Evolutionary conservation across 2,888 invertebrate species (phyloP), one percentile per base, ranked within the genome.

Genomic region (Sipunculus nudus): DNA sequence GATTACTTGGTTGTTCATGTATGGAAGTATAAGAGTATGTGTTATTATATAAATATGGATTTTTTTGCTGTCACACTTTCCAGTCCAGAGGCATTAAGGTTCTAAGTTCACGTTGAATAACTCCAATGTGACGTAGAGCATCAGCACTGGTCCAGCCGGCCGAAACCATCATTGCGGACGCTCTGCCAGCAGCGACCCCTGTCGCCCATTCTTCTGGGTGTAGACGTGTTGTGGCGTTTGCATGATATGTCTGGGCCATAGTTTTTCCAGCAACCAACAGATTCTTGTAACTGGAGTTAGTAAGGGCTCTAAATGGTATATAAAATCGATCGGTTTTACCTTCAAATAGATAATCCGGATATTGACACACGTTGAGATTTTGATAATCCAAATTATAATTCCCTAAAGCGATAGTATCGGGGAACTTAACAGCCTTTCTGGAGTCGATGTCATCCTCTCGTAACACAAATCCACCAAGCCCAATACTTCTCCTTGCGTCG

Each of bases 231-330:
- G 59, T 59, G 6, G 63, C 61, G 39, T 67, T 61, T 6, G 61
- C 63, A 47, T 53, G 40, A 53, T 59, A 61, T 3, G 64, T 60
- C 32, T 61, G 61, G 10, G 67, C 61, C 67, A 67, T 62, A 0
- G 61, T 59, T 19, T 61, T 64, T 1, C 67, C 67, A 32, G 64
- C 64, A 25, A 67, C 67, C 31, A 67, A 50, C 6, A 67, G 54
- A 43, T 67, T 67, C 25, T 61, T 56, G 25, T 59, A 59, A 25
- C 57, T 59, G 13, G 29, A 39, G 47, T 64, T 67, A 25, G 67
- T 61, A 16, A 67, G 56, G 0, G 67, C 59, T 19, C 64, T 59
- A 31, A 61, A 67, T 16, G 67, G 64, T 26, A 64, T 66, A 28
- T 64, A 55, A 35, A 53, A 67, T n/a, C 59, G 59, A 16, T 55